Conservation (phyloP, 2,888 invertebrate genomes). For the Lycocerus yunnanus region DNA sequence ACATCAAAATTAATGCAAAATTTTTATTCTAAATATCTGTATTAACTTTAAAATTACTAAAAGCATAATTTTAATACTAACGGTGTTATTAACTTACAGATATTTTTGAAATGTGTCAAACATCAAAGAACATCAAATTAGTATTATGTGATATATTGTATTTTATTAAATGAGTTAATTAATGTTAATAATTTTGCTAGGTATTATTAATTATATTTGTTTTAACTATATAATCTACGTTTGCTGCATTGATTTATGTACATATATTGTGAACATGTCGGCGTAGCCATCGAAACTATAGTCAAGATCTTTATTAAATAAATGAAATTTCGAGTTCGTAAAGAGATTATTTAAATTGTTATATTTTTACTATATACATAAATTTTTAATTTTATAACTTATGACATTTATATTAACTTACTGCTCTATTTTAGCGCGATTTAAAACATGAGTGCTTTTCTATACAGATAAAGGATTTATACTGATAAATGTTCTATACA, state of each 20-base stretch:
- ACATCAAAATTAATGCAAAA: background rate
- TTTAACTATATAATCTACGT: too few species aligned
- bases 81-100: background rate
- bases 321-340: too few species aligned
- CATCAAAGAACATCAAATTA: background rate
- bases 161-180: background rate
- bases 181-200: background rate
- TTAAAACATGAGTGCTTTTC: too few species aligned
- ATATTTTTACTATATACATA: background rate
- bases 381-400: background rate
- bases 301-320: too few species aligned
- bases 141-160: background rate
- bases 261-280: too few species aligned
- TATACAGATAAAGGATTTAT: too few species aligned
- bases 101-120: background rate
- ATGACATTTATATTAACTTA: background rate
- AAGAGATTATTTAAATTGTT: too few species aligned
- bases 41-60: background rate
- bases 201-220: background rate
- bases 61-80: background rate
- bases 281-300: too few species aligned
- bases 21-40: too few species aligned
- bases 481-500: too few species aligned
- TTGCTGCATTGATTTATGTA: too few species aligned
- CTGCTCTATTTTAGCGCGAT: too few species aligned